Percentiles rank a stretch among this genome's conserved stretches.
Conservation (phyloP, 2,888 invertebrate species). For the Coronaproctus castanopsis region DNA sequence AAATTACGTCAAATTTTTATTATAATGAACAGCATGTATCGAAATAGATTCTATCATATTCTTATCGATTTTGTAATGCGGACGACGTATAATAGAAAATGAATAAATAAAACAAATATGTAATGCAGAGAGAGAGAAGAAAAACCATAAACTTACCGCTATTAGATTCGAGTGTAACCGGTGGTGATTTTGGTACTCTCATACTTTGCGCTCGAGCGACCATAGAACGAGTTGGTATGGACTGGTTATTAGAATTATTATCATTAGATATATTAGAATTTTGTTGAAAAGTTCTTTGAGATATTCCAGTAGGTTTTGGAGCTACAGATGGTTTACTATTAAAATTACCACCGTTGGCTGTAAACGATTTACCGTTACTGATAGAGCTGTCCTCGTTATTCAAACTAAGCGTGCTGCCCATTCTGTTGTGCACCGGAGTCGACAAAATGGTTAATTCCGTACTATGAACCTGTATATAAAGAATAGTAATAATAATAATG, state of each 20-base stretch:
- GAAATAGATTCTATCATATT: too few relatives aligned
- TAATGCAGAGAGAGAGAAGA: too few relatives aligned
- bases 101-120: too few relatives aligned
- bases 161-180: constrained; percentile 28
- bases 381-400: constrained; percentile 8
- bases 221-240: constrained; percentile 16
- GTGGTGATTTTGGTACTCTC: constrained; percentile 53
- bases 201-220: constrained; percentile 65
- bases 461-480: too few relatives aligned
- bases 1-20: too few relatives aligned
- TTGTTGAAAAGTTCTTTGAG: constrained; percentile 2
- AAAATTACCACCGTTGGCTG: constrained; percentile 35
- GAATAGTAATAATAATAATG: too few relatives aligned
- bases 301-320: constrained; percentile 41
- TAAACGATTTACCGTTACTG: constrained; percentile 23
- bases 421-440: constrained; percentile 2
- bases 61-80: too few relatives aligned
- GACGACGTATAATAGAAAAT: too few relatives aligned
- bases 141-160: constrained; percentile 10
- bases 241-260: neutral
- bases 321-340: constrained; percentile 70
- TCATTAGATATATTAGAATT: constrained; percentile 19
- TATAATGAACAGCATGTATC: too few relatives aligned
- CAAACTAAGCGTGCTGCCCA: constrained; percentile 7
- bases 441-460: too few relatives aligned